Base-by-base conservation (phyloP, 2,888 invertebrate genomes). In the Eristalis intricaria region DNA sequence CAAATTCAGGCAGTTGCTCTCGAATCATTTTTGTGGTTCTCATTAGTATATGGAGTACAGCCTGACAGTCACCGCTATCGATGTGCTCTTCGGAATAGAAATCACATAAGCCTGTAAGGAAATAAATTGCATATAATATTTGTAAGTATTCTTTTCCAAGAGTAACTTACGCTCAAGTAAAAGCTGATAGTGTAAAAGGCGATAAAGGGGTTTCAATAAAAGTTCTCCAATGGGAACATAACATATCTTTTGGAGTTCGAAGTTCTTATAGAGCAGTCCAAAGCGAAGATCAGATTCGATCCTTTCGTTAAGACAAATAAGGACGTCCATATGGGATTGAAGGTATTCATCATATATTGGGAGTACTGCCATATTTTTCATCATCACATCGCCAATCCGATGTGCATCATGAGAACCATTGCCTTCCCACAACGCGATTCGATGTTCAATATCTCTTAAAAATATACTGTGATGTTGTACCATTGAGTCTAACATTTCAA, bases 191-290 rank as follows among this genome's bases (percentile, higher is more conserved):
- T 98, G 98, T 79, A 98, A 94, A 89, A 98, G 94, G 74, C 99
- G 94, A 93, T 96, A 96, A n/a, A 97, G 94, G 13, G 97, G 97
- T 91, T 97, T 97, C 81, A 97, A 93, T 38, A 98, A 94, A 91
- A 98, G 95, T 84, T 96, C 96, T 66, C 96, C 96, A 74, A 98
- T 94, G 2, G 97, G 98, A 89, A 99, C 94, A 91, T 98, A 98
- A 92, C 97, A 98, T 69, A 97, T 95, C 93, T 97, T 97, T 91
- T 96, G 96, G 76, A 95, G 94, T 92, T 98, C 97, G 92, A 98
- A 97, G 89, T 96, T 96, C 74, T 95, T 94, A 93, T 95, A 97
- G 89, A 95, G 94, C 92, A 95, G 95, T 91, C 95, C 96, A 92
- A 96, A 97, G 89, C 94, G 95, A 89, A 93, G 94, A 87, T 96